A percentile compares a stretch with the other conserved stretches of the same genome.
Evolutionary conservation across 2,888 invertebrate species (phyloP).

Genomic region (Trichopria drosophilae): DNA sequence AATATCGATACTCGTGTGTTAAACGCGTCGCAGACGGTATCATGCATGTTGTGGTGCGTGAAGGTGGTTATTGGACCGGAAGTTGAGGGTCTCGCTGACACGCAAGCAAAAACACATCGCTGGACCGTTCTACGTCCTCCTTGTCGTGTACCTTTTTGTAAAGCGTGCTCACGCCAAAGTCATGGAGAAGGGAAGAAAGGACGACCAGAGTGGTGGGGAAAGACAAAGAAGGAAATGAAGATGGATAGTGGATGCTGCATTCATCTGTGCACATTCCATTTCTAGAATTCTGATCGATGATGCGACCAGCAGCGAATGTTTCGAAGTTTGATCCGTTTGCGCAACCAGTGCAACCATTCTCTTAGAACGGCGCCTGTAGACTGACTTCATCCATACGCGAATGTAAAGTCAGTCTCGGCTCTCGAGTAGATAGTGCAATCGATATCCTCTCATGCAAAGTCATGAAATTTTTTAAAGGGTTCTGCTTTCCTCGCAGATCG

Average conservation of each 20-base stretch:
- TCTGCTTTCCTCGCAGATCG: no score
- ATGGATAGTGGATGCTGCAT: conserved; percentile 8
- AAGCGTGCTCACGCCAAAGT: no score
- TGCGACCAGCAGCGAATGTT: conserved; percentile 3
- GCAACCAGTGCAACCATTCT: conserved; percentile 36
- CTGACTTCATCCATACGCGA: conserved; percentile 37
- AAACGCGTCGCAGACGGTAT: no score
- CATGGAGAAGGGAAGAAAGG: not conserved
- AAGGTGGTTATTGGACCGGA: no score
- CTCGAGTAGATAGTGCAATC: conserved; percentile 29
- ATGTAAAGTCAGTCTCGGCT: conserved; percentile 32
- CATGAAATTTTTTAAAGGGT: no score
- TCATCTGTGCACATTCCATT: not conserved
- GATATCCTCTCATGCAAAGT: no score
- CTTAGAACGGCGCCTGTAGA: conserved; percentile 37
- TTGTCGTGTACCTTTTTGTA: no score
- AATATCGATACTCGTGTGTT: no score
- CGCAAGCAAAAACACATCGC: no score
- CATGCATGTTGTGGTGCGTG: no score
- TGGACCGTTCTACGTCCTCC: no score
- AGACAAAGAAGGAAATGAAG: not conserved
- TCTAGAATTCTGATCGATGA: not conserved
- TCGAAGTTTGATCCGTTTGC: conserved; percentile 2
- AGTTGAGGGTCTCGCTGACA: no score
- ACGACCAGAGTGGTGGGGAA: not conserved